Percentiles rank a stretch among this genome's conserved stretches.
Evolutionary conservation across 2,888 invertebrate genomes (phyloP).

Genomic region (Willowsia nigromaculata): DNA sequence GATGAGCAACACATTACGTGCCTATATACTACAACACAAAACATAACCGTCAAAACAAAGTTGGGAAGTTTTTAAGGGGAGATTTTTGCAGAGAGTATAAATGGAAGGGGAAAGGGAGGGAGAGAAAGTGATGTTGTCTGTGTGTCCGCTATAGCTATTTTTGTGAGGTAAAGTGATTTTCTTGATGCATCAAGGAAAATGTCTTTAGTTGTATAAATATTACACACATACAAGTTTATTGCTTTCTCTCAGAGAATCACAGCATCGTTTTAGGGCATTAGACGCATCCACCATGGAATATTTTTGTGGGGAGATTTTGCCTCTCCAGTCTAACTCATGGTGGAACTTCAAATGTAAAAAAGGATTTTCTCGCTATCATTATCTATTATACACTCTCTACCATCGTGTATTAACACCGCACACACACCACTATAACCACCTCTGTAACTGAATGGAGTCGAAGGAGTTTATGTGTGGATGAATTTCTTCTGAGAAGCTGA

Average conservation of each 20-base stretch:
- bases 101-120: background rate
- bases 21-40: background rate
- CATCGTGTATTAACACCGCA: background rate
- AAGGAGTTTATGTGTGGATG: background rate
- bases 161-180: conserved; percentile 54
- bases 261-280: background rate
- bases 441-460: background rate
- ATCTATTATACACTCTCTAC: background rate
- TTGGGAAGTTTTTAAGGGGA: conserved; percentile 41
- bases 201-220: conserved; percentile 44
- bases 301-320: background rate
- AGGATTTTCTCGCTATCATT: conserved; percentile 3
- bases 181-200: conserved; percentile 5
- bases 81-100: background rate
- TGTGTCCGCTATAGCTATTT: background rate
- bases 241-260: conserved; percentile 16
- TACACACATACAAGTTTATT: conserved; percentile 43
- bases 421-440: background rate
- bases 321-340: background rate
- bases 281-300: background rate
- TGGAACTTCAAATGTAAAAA: conserved; percentile 22
- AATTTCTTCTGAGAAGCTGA: background rate
- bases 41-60: conserved; percentile 4
- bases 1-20: background rate
- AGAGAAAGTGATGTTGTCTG: background rate